Evolutionary conservation across 1,140 invertebrate species (phyloP).

Genomic region (Dolichoris vasculosae): DNA sequence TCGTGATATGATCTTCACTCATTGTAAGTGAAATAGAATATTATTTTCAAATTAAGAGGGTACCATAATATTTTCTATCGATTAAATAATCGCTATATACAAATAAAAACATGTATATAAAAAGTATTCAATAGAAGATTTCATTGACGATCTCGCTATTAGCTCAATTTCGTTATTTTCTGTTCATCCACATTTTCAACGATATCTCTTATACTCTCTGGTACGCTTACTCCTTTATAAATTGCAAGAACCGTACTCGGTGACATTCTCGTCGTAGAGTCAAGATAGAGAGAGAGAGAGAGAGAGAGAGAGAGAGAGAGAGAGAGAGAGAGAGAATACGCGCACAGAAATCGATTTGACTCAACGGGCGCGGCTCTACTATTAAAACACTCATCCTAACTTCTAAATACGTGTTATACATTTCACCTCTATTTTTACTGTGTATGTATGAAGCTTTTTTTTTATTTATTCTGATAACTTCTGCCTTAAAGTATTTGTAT

Average conservation of each 20-base stretch:
- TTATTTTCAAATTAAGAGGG: neutral
- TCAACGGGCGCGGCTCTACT: conserved; percentile 28
- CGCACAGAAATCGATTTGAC: conserved; percentile 48
- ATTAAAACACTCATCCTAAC: conserved; percentile 1
- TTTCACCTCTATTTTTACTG: neutral
- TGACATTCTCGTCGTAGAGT: conserved; percentile 23
- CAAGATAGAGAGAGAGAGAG: neutral
- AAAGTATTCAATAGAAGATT: neutral
- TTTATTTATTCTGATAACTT: neutral
- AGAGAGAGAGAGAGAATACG: conserved; percentile 21
- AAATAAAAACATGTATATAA: neutral
- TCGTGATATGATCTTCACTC: neutral
- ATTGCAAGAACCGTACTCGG: conserved; percentile 39
- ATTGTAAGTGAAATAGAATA: neutral
- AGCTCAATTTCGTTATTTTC: neutral
- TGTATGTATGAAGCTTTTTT: neutral
- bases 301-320: neutral
- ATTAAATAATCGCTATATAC: neutral
- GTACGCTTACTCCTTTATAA: conserved; percentile 42
- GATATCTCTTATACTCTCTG: neutral
- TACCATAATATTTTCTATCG: neutral
- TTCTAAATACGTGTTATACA: conserved; percentile 5
- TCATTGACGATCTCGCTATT: neutral
- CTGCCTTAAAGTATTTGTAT: neutral
- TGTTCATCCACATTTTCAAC: neutral